These are phyloP conservation scores for Argyresthia goedartella DNA, from an alignment of 2,888 invertebrate genomes.

Conservation along the genomic window DNA sequence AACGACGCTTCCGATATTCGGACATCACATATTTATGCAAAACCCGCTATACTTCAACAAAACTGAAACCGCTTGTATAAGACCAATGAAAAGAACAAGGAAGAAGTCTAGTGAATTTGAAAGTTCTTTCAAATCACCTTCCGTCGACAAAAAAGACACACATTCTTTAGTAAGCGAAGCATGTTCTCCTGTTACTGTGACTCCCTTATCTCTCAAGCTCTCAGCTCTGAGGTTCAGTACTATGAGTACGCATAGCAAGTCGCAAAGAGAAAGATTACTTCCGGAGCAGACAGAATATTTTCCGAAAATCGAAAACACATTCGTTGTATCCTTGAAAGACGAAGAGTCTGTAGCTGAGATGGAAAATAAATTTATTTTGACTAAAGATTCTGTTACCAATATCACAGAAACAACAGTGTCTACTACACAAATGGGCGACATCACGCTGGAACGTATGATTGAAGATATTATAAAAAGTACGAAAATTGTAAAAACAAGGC, in stretches of 20 bases:
- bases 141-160: constrained; percentile 51
- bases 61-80: constrained; percentile 41
- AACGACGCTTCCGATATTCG: constrained; percentile 61
- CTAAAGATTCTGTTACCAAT: constrained; percentile 41
- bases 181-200: constrained; percentile 63
- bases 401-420: constrained; percentile 57
- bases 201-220: constrained; percentile 72
- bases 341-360: constrained; percentile 61
- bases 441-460: constrained; percentile 71
- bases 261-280: constrained; percentile 32
- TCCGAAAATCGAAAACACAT: constrained; percentile 60
- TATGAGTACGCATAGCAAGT: constrained; percentile 50
- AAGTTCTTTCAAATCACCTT: constrained; percentile 57
- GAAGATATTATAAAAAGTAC: constrained; percentile 74
- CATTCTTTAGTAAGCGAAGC: constrained; percentile 54
- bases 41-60: constrained; percentile 65
- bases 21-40: constrained; percentile 58
- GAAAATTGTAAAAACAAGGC: constrained; percentile 54
- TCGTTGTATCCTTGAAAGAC: constrained; percentile 45
- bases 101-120: constrained; percentile 61
- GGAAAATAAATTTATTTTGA: constrained; percentile 61
- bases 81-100: constrained; percentile 51
- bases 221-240: constrained; percentile 71
- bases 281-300: constrained; percentile 64
- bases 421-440: constrained; percentile 65